Evolutionary conservation across 1,140 invertebrate species (phyloP), one percentile per base, ranked within the genome.

Genomic region (Periplaneta americana): DNA sequence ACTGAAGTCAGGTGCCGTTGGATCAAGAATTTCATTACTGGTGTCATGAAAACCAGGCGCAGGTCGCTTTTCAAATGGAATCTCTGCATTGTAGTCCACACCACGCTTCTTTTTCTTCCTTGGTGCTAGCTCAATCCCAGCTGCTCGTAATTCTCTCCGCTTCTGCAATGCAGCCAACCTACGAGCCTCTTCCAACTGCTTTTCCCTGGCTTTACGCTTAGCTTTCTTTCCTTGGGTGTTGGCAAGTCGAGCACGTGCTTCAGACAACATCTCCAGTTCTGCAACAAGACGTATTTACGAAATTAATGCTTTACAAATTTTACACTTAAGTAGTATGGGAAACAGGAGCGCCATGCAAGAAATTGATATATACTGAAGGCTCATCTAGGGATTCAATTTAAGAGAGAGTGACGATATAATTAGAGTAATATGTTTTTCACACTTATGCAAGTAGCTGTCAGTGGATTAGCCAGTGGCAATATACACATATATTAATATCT

Each of bases 171-270:
- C 96, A 36, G 99, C 98, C 34, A 99, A 90, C 75, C 99, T 91
- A 75, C 98, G 92, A 1, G 99, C 99, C 90, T 99, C 98, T 88
- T 99, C 98, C 79, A 99, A 89, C 88, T 99, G 99, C 86, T 99
- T 99, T 88, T 99, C 99, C 80, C 98, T 91, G 0, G 98, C 99
- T 90, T 99, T 99, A 36, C 99, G 91, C 87, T 99, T 99, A 0
- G 98, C 98, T 87, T 99, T 99, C 88, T 99, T 99, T 35, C 99
- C 99, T 87, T 99, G 98, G 3, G 99, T 99, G 88, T 99, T 99
- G 1, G 99, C 99, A 33, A 99, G 90, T 86, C 99, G 93, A 75
- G 99, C 99, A 85, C 99, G 91, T 5, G 99, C 99, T 90, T 99
- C 99, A 0, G 98, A 99, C 66, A 99, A 89, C 98, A 99, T 99